Conservation (phyloP, 2,113 vertebrate species). For the Trichechus manatus region DNA sequence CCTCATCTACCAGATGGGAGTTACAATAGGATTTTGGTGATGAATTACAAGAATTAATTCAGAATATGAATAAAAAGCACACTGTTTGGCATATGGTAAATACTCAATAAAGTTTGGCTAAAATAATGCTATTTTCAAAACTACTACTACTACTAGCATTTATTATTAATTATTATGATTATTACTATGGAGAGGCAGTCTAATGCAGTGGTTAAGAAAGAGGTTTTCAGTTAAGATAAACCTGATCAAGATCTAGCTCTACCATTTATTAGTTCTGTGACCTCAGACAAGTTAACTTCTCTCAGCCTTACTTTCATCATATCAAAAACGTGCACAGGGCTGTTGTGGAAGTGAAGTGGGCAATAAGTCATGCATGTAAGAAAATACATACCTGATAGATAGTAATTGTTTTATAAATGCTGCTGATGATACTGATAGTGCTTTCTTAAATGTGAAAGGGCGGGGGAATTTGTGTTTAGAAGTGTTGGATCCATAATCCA, state of each 20-base stretch:
- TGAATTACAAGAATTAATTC: background rate
- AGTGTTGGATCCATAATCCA: background rate
- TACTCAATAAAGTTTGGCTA: background rate
- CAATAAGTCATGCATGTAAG: background rate
- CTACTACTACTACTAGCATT: background rate
- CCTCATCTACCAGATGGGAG: background rate
- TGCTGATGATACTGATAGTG: background rate
- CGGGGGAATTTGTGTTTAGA: background rate
- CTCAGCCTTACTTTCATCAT: background rate
- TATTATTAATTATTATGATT: background rate
- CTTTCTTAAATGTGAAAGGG: background rate
- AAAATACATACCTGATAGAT: background rate
- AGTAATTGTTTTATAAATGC: background rate
- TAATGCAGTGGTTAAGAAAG: background rate
- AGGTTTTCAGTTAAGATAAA: background rate
- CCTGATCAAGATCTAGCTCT: background rate
- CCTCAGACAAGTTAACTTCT: background rate
- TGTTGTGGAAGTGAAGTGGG: background rate
- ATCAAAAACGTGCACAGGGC: background rate
- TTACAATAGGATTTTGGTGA: background rate
- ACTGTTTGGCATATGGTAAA: background rate
- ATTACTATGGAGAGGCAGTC: background rate
- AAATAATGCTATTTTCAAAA: slow-evolving; percentile 22
- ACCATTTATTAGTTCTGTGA: background rate
- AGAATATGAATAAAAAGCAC: background rate